Evolutionary conservation across 2,113 vertebrate genomes (phyloP).

Genomic region (Ammodytes marinus): DNA sequence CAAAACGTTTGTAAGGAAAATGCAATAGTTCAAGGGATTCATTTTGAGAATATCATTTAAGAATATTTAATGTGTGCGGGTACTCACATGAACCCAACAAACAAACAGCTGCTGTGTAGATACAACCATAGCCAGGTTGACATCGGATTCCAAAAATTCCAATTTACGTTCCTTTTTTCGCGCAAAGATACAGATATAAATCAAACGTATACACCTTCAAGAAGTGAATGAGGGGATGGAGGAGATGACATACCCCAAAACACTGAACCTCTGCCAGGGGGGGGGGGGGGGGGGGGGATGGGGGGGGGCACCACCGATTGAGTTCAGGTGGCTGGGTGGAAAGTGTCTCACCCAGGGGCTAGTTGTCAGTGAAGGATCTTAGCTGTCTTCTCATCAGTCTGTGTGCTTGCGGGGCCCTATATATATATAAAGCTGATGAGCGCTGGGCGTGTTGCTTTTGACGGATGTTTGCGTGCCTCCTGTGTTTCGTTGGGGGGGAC

Average conservation of each 20-base stretch:
- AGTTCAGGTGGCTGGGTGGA: conserved; percentile 82
- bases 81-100: not conserved
- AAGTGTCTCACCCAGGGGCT: conserved; percentile 82
- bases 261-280: conserved; percentile 53
- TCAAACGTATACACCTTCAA: conserved; percentile 50
- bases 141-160: conserved; percentile 42
- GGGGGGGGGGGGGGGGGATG: no score
- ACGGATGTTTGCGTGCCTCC: conserved; percentile 77
- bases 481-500: conserved; percentile 72
- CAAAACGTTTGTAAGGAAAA: no score
- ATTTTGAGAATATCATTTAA: no score
- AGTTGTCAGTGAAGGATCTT: conserved; percentile 82
- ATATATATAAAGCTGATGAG: conserved; percentile 48
- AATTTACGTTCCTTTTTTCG: conserved; percentile 42
- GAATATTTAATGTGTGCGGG: no score
- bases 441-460: conserved; percentile 68
- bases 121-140: conserved; percentile 20
- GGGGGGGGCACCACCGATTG: conserved; percentile 76
- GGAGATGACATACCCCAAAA: conserved; percentile 77
- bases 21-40: no score
- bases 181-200: conserved; percentile 45
- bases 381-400: conserved; percentile 67
- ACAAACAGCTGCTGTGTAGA: conserved; percentile 27
- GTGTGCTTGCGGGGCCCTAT: conserved; percentile 66
- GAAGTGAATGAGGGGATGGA: conserved; percentile 59